A percentile compares a stretch with the other conserved stretches of the same genome.
phyloP scores from a whole-genome alignment of 2,797 vertebrate species.

The Chiloscyllium punctatum region DNA sequence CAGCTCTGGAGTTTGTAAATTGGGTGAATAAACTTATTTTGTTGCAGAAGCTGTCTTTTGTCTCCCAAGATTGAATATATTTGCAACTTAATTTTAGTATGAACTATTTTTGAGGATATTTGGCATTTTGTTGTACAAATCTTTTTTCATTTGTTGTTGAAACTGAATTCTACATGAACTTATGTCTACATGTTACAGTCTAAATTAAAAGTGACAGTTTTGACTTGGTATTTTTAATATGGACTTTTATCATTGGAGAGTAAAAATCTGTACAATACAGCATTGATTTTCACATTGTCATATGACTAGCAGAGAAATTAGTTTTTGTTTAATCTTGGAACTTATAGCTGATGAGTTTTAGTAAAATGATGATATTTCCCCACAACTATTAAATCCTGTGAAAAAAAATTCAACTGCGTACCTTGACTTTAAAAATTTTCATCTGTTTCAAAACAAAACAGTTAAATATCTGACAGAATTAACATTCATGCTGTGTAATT shows the following conservation, averaged over 20 bases:
- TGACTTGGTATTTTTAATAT: not conserved
- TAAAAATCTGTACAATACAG: slow-evolving; percentile 18
- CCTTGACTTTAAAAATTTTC: not conserved
- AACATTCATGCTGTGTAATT: not conserved
- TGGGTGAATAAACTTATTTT: slow-evolving; percentile 22
- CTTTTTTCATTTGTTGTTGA: not conserved
- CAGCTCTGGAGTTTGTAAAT: not conserved
- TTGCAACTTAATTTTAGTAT: slow-evolving; percentile 17
- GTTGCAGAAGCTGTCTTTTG: not conserved
- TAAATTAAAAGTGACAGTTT: not conserved
- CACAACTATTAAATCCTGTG: not conserved
- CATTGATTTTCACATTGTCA: slow-evolving; percentile 8
- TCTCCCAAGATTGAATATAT: slow-evolving; percentile 19
- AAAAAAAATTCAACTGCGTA: not conserved
- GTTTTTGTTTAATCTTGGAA: not conserved
- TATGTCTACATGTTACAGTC: not conserved
- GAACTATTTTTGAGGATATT: not conserved
- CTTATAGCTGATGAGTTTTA: not conserved
- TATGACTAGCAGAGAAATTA: not conserved
- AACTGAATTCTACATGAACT: not conserved
- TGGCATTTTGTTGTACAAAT: slow-evolving; percentile 8
- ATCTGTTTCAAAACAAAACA: not conserved
- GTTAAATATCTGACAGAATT: not conserved
- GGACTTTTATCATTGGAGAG: not conserved
- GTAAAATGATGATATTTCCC: not conserved